These are phyloP conservation scores for Cavia aperea DNA, from an alignment of 2,113 vertebrate species.

Conservation along the genomic window DNA sequence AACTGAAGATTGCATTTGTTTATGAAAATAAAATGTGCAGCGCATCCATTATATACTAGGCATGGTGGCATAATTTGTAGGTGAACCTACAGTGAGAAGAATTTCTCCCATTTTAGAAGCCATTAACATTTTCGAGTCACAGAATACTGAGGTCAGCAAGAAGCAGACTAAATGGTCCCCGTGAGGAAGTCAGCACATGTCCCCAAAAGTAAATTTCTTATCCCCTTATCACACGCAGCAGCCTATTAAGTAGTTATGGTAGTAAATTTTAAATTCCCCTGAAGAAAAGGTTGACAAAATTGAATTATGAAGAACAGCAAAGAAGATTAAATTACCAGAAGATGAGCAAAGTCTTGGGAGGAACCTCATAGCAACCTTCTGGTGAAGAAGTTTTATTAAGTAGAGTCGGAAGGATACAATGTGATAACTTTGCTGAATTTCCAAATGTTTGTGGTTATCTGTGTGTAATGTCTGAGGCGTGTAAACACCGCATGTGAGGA, in stretches of 20 bases:
- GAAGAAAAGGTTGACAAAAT: conserved; percentile 66
- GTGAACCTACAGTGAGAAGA: conserved; percentile 5
- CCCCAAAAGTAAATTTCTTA: conserved; percentile 66
- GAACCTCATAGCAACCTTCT: conserved; percentile 46
- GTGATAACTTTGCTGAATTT: conserved; percentile 50
- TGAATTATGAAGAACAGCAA: conserved; percentile 66
- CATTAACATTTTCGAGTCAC: conserved; percentile 56
- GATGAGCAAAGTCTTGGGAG: conserved; percentile 57
- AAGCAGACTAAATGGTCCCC: conserved; percentile 46
- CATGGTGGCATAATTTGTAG: background rate
- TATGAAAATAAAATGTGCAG: background rate
- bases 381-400: conserved; percentile 50
- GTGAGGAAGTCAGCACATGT: conserved; percentile 56
- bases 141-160: conserved; percentile 65
- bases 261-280: conserved; percentile 65
- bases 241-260: conserved; percentile 63
- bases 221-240: conserved; percentile 67
- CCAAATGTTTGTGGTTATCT: conserved; percentile 24
- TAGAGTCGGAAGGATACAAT: background rate
- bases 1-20: background rate
- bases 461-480: conserved; percentile 9
- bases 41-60: background rate
- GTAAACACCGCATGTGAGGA: conserved; percentile 9
- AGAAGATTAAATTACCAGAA: conserved; percentile 67
- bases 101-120: conserved; percentile 46